Evolutionary conservation across 1,140 invertebrate species (phyloP).

Genomic region (Diuraphis noxia): DNA sequence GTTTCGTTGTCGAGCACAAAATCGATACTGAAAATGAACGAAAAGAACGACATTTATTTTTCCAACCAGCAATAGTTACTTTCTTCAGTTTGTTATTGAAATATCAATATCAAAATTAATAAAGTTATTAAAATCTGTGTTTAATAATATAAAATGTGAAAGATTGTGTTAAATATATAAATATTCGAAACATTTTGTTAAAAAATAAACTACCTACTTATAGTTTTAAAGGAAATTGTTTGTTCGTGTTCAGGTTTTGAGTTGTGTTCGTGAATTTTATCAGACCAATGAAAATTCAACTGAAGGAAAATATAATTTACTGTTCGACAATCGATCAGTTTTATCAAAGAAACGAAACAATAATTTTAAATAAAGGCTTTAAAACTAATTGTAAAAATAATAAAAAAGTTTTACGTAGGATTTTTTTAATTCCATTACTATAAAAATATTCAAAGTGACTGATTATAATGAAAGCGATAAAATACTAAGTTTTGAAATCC

Average conservation of each 20-base stretch:
- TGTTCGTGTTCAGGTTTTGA: neutral
- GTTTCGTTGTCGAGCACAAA: neutral
- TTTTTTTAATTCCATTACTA: constrained; percentile 17
- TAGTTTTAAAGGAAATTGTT: neutral
- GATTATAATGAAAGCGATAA: constrained; percentile 32
- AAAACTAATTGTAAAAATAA: neutral
- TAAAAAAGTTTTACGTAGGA: neutral
- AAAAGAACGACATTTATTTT: neutral
- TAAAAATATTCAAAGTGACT: neutral
- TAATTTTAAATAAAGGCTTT: neutral
- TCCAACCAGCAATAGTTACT: neutral
- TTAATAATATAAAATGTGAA: neutral
- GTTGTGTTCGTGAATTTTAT: neutral
- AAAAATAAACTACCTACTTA: neutral
- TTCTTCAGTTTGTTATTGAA: neutral
- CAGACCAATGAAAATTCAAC: neutral
- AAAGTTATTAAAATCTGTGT: neutral
- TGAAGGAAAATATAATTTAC: neutral
- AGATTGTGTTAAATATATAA: neutral
- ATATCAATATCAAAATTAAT: neutral
- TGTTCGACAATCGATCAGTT: neutral
- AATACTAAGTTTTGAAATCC: neutral
- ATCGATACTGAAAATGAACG: neutral
- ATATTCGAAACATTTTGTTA: neutral
- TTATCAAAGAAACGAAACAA: neutral